Base-by-base conservation (phyloP, 2,797 vertebrate species). In the Platyrinchus mystaceus region DNA sequence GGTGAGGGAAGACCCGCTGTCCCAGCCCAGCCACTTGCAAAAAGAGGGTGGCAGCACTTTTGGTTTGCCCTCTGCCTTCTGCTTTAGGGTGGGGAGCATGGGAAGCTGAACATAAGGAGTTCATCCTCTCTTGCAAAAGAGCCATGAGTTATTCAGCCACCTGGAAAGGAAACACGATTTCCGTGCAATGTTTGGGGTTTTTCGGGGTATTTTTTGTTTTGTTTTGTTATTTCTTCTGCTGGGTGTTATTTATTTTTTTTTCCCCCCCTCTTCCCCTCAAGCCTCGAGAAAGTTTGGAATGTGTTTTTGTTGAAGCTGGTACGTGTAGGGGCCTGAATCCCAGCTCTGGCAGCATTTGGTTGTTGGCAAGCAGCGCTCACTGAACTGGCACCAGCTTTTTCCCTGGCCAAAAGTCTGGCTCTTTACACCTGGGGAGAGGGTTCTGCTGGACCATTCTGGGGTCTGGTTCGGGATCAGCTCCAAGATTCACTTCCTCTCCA, bases 271-370 rank as follows among this genome's bases (percentile, higher is more conserved):
- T 78, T 37, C 22, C 91, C 95, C 85, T 58, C 77, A 66, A 95
- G 96, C 89, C 85, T 93, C 6, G 49, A 87, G 82, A 88, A 93
- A 92, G 90, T 92, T 92, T 95, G 96, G 94, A 96, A 96, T 94
- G 94, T 96, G 95, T 67, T 93, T 93, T 94, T 96, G 68, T 90
- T 55, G 26, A 70, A 78, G 81, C 28, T 53, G 74, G 50, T 85
- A 56, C 96, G 1, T 95, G 96, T 79, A 92, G 60, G 68, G 87
- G 70, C 96, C 91, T 96, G 96, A 96, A 82, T 52, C 19, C 28
- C 66, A 41, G 85, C 37, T 19, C 66, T 94, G 89, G 89, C 87
- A 87, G 47, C 86, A 2, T 44, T 79, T 67, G 55, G 49, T 10
- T 82, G 43, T 74, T 90, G 95, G 92, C 96, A 94, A 30, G 19